phyloP scores from a whole-genome alignment of 2,888 invertebrate species.

The Cenopis cana region DNA sequence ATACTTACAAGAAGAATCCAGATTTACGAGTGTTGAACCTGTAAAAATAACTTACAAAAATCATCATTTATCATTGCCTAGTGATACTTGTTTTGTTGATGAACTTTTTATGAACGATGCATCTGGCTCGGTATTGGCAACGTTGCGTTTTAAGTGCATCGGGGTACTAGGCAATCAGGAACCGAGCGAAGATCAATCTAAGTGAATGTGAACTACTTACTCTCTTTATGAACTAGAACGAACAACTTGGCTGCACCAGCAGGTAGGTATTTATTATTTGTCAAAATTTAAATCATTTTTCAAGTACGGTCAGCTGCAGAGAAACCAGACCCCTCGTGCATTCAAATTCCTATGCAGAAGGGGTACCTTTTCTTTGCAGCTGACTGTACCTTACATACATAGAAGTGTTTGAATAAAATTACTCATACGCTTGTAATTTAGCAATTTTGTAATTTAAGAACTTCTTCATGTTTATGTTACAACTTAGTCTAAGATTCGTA shows the following conservation, averaged over 20 bases:
- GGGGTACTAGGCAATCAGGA: constrained; percentile 31
- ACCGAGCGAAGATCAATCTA: not conserved
- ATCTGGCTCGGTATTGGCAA: constrained; percentile 17
- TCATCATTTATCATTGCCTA: too few relatives aligned
- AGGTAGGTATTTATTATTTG: not conserved
- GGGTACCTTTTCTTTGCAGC: too few relatives aligned
- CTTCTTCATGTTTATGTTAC: constrained; percentile 48
- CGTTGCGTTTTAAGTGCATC: constrained; percentile 27
- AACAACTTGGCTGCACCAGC: not conserved
- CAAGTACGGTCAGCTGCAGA: too few relatives aligned
- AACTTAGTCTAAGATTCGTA: constrained; percentile 67
- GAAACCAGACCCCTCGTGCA: too few relatives aligned
- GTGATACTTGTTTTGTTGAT: not conserved
- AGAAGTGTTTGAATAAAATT: constrained; percentile 33
- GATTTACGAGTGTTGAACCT: too few relatives aligned
- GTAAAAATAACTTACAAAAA: too few relatives aligned
- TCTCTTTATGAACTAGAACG: not conserved
- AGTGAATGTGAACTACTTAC: not conserved
- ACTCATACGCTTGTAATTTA: constrained; percentile 36
- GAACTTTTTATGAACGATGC: constrained; percentile 5
- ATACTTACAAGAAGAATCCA: too few relatives aligned
- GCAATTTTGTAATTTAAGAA: constrained; percentile 33
- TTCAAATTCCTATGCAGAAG: too few relatives aligned
- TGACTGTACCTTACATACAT: not conserved
- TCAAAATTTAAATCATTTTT: not conserved